phyloP scores from a whole-genome alignment of 1,140 invertebrate genomes.

The Nasonia vitripennis region DNA sequence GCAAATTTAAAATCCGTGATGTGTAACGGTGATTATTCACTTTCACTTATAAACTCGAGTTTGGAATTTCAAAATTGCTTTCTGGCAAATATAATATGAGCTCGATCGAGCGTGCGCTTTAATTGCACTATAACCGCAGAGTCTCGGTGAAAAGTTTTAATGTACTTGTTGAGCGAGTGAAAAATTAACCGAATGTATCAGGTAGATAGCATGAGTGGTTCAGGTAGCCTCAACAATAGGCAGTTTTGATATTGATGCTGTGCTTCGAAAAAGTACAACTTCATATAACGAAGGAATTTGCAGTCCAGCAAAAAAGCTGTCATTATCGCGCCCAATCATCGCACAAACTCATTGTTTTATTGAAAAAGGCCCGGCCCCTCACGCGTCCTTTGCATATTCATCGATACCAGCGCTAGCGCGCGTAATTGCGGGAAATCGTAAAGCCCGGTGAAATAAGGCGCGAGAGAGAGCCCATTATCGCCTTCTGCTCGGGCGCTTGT shows the following conservation, averaged over 20 bases:
- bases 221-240: no score
- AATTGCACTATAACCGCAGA: background rate
- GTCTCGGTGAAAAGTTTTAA: background rate
- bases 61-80: background rate
- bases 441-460: constrained; percentile 24
- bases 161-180: no score
- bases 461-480: constrained; percentile 31
- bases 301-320: background rate
- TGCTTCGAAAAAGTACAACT: no score
- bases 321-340: background rate
- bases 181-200: no score
- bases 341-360: constrained; percentile 31
- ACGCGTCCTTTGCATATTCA: constrained; percentile 3
- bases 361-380: background rate
- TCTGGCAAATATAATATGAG: background rate
- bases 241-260: no score
- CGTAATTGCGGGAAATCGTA: constrained; percentile 41
- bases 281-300: background rate
- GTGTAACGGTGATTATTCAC: background rate
- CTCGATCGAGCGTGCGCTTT: background rate
- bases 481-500: background rate
- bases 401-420: background rate
- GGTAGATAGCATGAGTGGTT: no score
- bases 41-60: constrained; percentile 5
- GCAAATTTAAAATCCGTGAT: background rate